Conservation (phyloP, 2,797 vertebrate species). For the Crypturellus tataupa region DNA sequence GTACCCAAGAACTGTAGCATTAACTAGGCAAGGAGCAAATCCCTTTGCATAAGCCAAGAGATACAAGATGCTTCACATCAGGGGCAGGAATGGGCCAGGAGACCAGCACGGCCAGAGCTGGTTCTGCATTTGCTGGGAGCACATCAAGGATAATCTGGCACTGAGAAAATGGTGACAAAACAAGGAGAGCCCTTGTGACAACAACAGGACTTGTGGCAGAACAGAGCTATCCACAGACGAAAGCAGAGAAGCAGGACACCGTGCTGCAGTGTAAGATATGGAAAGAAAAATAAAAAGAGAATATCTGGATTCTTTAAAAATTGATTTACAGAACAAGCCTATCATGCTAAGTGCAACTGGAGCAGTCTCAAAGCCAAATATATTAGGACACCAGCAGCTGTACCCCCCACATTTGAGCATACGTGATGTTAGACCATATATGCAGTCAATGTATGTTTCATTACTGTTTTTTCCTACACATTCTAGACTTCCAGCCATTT, state of each 20-base stretch:
- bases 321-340: background rate
- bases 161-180: background rate
- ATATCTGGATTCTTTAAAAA: background rate
- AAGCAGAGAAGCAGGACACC: too few relatives aligned
- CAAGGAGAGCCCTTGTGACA: background rate
- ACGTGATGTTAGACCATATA: background rate
- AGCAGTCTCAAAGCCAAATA: background rate
- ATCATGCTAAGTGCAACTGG: background rate
- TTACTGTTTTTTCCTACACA: background rate
- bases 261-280: too few relatives aligned
- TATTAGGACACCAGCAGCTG: too few relatives aligned
- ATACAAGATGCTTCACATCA: too few relatives aligned
- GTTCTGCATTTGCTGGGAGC: background rate
- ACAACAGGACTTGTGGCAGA: too few relatives aligned
- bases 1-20: background rate
- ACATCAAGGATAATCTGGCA: background rate
- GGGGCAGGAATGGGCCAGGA: background rate
- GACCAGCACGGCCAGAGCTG: too few relatives aligned
- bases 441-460: background rate
- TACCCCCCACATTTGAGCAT: background rate
- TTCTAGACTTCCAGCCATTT: background rate
- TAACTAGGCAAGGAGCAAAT: background rate
- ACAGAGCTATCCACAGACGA: too few relatives aligned
- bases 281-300: background rate
- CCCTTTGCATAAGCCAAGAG: background rate